Conservation (phyloP, 2,888 invertebrate genomes). For the Cryptocephalus primarius region DNA sequence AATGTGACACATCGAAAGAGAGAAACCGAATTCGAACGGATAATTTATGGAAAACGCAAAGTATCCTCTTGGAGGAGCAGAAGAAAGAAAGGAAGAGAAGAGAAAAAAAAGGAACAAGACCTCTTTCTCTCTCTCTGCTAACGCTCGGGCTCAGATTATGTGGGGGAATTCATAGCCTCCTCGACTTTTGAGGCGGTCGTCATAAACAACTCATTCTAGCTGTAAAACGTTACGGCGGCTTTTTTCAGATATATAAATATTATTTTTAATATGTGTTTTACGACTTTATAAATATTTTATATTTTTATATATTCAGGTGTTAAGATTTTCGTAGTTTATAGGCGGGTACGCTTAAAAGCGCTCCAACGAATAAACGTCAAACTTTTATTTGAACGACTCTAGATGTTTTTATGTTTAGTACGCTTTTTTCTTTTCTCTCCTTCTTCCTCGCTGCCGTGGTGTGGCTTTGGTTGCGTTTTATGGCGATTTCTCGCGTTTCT, state of each 20-base stretch:
- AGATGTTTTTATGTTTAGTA: slow-evolving; percentile 3
- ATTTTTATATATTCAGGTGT: slow-evolving; percentile 40
- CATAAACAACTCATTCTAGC: slow-evolving; percentile 37
- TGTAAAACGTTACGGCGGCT: slow-evolving; percentile 35
- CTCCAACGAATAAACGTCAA: slow-evolving; percentile 31
- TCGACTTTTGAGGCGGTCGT: slow-evolving; percentile 28
- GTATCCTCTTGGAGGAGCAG: slow-evolving; percentile 1
- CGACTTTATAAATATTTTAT: slow-evolving; percentile 41
- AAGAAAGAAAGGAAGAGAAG: slow-evolving; percentile 1
- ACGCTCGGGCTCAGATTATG: slow-evolving; percentile 17
- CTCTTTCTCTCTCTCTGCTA: slow-evolving; percentile 1
- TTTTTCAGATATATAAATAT: slow-evolving; percentile 40
- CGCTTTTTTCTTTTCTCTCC: slow-evolving; percentile 6
- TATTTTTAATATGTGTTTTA: slow-evolving; percentile 41
- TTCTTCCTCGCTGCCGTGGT: slow-evolving; percentile 9
- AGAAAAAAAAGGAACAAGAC: slow-evolving; percentile 2
- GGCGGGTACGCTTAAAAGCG: slow-evolving; percentile 23
- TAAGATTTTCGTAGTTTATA: slow-evolving; percentile 34
- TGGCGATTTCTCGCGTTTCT: slow-evolving; percentile 7
- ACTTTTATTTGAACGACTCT: slow-evolving; percentile 24
- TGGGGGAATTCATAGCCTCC: slow-evolving; percentile 25
- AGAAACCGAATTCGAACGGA: too few species aligned
- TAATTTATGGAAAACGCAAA: neutral
- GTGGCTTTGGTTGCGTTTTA: slow-evolving; percentile 10
- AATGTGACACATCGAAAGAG: too few species aligned